Percentiles rank a stretch among this genome's conserved stretches.
phyloP scores from a whole-genome alignment of 2,888 invertebrate genomes.

The Prosapia bicincta region DNA sequence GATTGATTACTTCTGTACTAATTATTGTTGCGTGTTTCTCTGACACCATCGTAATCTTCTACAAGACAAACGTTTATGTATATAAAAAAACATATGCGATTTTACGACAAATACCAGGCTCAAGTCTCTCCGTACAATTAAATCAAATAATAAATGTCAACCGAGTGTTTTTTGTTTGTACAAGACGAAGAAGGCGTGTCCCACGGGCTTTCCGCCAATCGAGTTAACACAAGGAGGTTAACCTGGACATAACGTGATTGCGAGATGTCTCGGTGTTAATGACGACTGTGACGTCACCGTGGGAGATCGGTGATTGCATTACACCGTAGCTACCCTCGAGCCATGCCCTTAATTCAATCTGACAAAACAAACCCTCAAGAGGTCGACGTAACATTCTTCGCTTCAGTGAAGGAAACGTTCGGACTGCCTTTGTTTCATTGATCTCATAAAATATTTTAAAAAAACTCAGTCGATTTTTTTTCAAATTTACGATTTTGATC shows the following conservation, averaged over 20 bases:
- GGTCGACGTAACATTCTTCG: not conserved
- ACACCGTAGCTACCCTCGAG: not conserved
- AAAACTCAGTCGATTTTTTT: too few relatives aligned
- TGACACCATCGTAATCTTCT: too few relatives aligned
- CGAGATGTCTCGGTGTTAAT: not conserved
- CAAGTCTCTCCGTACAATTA: not conserved
- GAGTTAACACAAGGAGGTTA: not conserved
- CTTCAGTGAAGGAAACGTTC: too few relatives aligned
- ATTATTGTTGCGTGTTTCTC: too few relatives aligned
- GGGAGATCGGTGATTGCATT: not conserved
- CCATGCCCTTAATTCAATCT: not conserved
- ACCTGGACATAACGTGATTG: not conserved
- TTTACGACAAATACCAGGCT: not conserved
- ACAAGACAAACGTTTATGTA: too few relatives aligned
- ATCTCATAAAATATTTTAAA: too few relatives aligned
- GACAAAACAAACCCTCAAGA: not conserved
- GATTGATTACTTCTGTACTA: too few relatives aligned
- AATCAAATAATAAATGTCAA: not conserved
- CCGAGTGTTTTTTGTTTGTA: not conserved
- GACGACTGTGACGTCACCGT: not conserved
- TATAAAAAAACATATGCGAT: too few relatives aligned
- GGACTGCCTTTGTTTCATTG: too few relatives aligned
- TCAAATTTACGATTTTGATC: too few relatives aligned
- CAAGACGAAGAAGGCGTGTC: not conserved
- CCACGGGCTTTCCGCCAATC: not conserved